Evolutionary conservation across 2,888 invertebrate species (phyloP).

Genomic region (Meganola albula): DNA sequence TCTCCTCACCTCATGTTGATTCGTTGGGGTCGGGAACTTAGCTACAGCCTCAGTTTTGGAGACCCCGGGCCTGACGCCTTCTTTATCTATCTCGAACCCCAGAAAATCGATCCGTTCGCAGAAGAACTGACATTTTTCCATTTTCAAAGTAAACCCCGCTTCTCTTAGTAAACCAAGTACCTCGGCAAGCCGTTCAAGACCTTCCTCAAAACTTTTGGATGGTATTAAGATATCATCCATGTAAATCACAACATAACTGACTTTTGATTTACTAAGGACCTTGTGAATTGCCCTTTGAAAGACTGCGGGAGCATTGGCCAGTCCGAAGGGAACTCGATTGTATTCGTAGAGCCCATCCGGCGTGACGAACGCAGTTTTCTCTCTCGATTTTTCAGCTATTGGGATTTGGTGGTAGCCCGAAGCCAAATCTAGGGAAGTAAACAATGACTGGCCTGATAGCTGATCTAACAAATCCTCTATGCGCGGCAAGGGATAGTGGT

Average conservation of each 20-base stretch:
- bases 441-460: constrained; percentile 13
- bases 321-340: background rate
- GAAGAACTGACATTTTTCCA: constrained; percentile 1
- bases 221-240: constrained; percentile 17
- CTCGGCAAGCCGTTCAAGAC: constrained; percentile 26
- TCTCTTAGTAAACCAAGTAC: background rate
- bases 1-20: constrained; percentile 3
- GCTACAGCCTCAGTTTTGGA: background rate
- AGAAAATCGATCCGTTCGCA: background rate
- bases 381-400: constrained; percentile 18
- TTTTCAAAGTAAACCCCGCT: constrained; percentile 8
- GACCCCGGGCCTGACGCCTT: background rate
- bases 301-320: constrained; percentile 2
- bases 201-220: constrained; percentile 22
- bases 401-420: constrained; percentile 3
- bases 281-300: constrained; percentile 3
- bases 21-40: background rate
- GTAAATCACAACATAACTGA: background rate
- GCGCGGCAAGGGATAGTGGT: constrained; percentile 2
- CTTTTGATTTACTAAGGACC: background rate
- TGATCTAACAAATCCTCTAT: background rate
- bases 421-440: constrained; percentile 8
- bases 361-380: constrained; percentile 27
- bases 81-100: background rate
- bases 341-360: constrained; percentile 20